These are phyloP conservation scores for Stenolophus ochropezus DNA, from an alignment of 2,888 invertebrate genomes.

Conservation along the genomic window DNA sequence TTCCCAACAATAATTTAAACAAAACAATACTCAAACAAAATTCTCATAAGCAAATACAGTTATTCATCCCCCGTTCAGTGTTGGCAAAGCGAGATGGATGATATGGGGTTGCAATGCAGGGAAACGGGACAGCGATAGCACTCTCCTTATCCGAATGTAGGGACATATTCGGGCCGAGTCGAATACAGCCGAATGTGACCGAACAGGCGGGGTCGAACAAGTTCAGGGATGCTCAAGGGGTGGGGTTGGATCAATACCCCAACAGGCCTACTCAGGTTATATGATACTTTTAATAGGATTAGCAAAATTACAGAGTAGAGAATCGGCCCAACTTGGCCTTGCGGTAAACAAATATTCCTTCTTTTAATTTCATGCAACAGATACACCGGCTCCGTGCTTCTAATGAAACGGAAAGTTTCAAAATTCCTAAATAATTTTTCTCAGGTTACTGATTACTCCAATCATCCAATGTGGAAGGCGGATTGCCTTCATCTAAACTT, in stretches of 20 bases:
- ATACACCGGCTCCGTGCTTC: constrained; percentile 28
- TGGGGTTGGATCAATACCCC: constrained; percentile 70
- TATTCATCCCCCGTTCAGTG: constrained; percentile 40
- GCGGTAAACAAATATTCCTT: constrained; percentile 32
- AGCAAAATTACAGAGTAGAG: constrained; percentile 72
- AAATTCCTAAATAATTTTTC: constrained; percentile 48
- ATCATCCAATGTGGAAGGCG: background rate
- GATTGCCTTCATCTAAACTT: constrained; percentile 26
- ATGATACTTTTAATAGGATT: constrained; percentile 73
- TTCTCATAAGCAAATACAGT: constrained; percentile 47
- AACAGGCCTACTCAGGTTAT: constrained; percentile 72
- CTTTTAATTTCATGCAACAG: constrained; percentile 50
- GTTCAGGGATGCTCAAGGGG: constrained; percentile 56
- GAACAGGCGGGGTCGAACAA: constrained; percentile 51
- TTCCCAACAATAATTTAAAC: constrained; percentile 47
- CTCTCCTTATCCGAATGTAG: constrained; percentile 45
- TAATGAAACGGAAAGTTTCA: constrained; percentile 45
- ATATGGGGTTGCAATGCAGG: background rate
- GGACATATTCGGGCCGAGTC: constrained; percentile 52
- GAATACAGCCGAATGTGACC: constrained; percentile 54
- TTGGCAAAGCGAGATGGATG: background rate
- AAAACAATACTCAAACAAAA: constrained; percentile 46
- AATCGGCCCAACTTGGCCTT: constrained; percentile 36
- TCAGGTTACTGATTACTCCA: constrained; percentile 40
- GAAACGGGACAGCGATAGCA: constrained; percentile 19